These are phyloP conservation scores for Nymphalis urticae DNA, from an alignment of 2,888 invertebrate species.

Conservation along the genomic window DNA sequence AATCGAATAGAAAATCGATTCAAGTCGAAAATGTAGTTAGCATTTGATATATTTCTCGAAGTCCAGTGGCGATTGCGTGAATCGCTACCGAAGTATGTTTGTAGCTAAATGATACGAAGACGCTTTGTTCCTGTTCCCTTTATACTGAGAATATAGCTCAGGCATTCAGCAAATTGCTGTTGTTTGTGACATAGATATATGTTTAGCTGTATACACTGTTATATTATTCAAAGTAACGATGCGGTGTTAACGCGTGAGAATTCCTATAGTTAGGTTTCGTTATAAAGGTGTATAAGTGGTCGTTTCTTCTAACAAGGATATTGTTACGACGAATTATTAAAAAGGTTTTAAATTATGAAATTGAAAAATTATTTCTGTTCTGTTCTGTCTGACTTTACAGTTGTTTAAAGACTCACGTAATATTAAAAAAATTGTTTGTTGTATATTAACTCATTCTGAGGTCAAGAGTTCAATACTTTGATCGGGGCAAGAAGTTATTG, in stretches of 20 bases:
- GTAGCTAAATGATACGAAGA: constrained; percentile 10
- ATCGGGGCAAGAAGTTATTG: too few relatives aligned
- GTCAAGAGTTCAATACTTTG: too few relatives aligned
- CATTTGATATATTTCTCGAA: constrained; percentile 33
- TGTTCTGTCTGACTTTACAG: too few relatives aligned
- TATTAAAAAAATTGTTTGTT: too few relatives aligned
- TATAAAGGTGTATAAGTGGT: neutral
- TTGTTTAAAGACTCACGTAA: too few relatives aligned
- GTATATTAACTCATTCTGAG: too few relatives aligned
- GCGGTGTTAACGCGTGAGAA: neutral
- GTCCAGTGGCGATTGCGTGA: constrained; percentile 23
- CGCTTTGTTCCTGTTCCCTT: constrained; percentile 16
- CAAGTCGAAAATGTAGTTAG: constrained; percentile 33
- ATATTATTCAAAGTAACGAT: neutral
- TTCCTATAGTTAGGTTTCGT: neutral
- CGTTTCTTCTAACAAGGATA: neutral
- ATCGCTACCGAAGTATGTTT: constrained; percentile 17
- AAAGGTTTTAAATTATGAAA: too few relatives aligned
- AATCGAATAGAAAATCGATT: constrained; percentile 25
- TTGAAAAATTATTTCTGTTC: too few relatives aligned
- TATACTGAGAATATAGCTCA: constrained; percentile 8
- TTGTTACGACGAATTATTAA: too few relatives aligned
- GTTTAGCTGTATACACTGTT: neutral
- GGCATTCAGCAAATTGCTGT: constrained; percentile 8
- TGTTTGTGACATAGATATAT: constrained; percentile 5